Base-by-base conservation (phyloP, 2,888 invertebrate species). In the Eretmocerus hayati region DNA sequence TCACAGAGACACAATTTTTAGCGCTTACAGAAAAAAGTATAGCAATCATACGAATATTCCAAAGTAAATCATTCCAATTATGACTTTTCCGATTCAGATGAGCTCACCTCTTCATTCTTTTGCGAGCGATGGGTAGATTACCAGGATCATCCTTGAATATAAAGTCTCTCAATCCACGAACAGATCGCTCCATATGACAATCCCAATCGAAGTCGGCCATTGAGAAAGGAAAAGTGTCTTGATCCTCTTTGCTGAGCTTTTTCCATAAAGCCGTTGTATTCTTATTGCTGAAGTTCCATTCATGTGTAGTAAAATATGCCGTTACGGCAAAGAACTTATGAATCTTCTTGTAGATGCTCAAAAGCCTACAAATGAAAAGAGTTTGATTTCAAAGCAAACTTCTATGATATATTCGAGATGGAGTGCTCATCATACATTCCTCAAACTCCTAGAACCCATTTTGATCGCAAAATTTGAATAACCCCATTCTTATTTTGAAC, bases 201-300 rank as follows among this genome's bases (percentile, higher is more conserved):
- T 66, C 61, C 78, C 79, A 79, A 55, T 77, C 60, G 38, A 78
- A 66, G 52, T 72, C 58, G 11, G 64, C 62, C 56, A 76, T 67
- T 31, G 74, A 74, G 57, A 77, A 77, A 52, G 64, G 67, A 56
- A 74, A 77, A 2, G 65, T 57, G 56, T 73, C 58, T 52, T 72
- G 65, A 58, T 76, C 78, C 20, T 59, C 59, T 1, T 61, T 48
- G 4, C 67, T 66, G 30, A 78, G 56, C 23, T 66, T 66, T 0
- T 62, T 56, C 74, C 75, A 76, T 37, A 80, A 60, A 2, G 58
- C 55, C 19, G 57, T 57, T 1, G 62, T 63, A 46, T 73, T 72
- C 13, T 58, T 56, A 42, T 59, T 54, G 3, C 50, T 33, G 26
- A 67, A 67, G 4, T 46, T 53, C 66, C 66, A 67, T 5, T 63